These are phyloP conservation scores for Nymphalis c-album DNA, from an alignment of 2,888 invertebrate genomes.

Conservation along the genomic window DNA sequence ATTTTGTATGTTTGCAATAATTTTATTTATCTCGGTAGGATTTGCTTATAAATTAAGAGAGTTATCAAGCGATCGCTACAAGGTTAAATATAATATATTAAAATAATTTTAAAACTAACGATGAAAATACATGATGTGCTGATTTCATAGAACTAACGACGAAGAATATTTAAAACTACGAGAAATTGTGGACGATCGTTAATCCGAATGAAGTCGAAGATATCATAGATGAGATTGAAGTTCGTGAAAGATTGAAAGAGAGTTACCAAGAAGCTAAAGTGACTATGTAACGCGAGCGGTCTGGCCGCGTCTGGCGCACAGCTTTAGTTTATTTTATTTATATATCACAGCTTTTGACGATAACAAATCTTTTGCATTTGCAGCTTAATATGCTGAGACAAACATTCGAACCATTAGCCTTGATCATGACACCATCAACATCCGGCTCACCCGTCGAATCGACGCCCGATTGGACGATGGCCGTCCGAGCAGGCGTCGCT, in stretches of 20 bases:
- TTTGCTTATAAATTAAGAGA: conserved; percentile 31
- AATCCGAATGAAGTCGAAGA: conserved; percentile 42
- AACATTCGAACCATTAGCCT: conserved; percentile 76
- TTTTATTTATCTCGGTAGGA: conserved; percentile 21
- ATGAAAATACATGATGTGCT: conserved; percentile 76
- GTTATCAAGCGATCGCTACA: conserved; percentile 33
- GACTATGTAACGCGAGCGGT: conserved; percentile 58
- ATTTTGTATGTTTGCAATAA: conserved; percentile 24
- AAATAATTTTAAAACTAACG: conserved; percentile 28
- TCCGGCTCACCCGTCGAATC: conserved; percentile 41
- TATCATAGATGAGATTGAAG: conserved; percentile 42
- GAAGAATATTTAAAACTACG: conserved; percentile 49
- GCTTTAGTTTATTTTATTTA: conserved; percentile 72
- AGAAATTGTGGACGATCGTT: conserved; percentile 53
- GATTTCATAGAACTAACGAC: conserved; percentile 53
- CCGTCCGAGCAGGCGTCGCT: neutral
- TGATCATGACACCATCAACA: conserved; percentile 39
- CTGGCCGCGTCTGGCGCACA: conserved; percentile 58
- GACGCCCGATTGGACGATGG: neutral
- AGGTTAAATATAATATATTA: conserved; percentile 22
- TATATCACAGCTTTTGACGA: conserved; percentile 83
- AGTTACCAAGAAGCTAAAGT: conserved; percentile 59
- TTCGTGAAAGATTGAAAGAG: conserved; percentile 50
- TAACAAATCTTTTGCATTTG: conserved; percentile 81
- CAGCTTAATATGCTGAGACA: conserved; percentile 75